These are phyloP conservation scores for Lerista edwardsae DNA, from an alignment of 2,797 vertebrate genomes.

Conservation along the genomic window DNA sequence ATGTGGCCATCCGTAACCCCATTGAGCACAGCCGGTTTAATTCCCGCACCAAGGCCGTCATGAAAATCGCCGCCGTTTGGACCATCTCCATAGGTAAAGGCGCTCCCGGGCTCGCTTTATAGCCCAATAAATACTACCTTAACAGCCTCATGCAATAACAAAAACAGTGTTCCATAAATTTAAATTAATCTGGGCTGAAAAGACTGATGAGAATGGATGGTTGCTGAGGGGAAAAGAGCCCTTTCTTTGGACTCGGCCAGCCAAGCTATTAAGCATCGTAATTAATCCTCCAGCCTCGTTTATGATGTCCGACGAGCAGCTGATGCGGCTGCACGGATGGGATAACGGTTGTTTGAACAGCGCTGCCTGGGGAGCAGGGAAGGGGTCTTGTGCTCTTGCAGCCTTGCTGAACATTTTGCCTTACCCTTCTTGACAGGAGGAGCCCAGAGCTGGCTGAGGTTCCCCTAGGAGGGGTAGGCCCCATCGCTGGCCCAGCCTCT, in stretches of 20 bases:
- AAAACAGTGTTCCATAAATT: slow-evolving; percentile 23
- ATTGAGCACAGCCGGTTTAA: slow-evolving; percentile 99
- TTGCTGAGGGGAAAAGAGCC: slow-evolving; percentile 1
- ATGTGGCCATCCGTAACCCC: slow-evolving; percentile 98
- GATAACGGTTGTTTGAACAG: slow-evolving; percentile 5
- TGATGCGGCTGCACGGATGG: neutral
- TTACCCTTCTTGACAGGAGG: neutral
- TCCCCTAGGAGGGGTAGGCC: no score
- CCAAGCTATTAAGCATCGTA: neutral
- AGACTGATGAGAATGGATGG: slow-evolving; percentile 9
- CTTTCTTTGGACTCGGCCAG: slow-evolving; percentile 8
- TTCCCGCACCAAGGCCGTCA: slow-evolving; percentile 97
- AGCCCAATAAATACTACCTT: slow-evolving; percentile 52
- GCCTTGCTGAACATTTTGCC: neutral
- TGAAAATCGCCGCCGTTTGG: slow-evolving; percentile 99
- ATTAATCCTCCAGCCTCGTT: neutral
- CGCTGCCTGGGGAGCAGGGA: neutral
- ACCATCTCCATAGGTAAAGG: slow-evolving; percentile 96
- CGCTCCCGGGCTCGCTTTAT: slow-evolving; percentile 36
- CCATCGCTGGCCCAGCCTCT: no score
- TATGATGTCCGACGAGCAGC: neutral
- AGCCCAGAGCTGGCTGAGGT: no score
- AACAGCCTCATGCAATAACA: slow-evolving; percentile 32
- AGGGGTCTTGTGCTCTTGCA: neutral
- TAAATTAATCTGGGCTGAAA: slow-evolving; percentile 42